phyloP scores from a whole-genome alignment of 2,113 vertebrate genomes.

The Chunga burmeisteri region DNA sequence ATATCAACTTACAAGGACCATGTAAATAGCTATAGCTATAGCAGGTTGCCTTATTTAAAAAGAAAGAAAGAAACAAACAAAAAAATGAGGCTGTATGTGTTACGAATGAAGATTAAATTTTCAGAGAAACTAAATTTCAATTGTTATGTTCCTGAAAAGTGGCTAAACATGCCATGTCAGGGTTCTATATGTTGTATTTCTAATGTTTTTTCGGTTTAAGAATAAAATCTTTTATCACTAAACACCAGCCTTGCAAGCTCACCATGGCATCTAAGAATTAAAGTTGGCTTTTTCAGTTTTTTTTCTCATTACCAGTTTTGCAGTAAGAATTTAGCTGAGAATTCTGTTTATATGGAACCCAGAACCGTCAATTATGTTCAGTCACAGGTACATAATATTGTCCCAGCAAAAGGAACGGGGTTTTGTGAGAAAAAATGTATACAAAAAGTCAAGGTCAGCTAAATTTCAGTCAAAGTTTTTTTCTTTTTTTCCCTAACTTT shows the following conservation, averaged over 20 bases:
- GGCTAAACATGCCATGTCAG: background rate
- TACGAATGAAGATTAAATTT: background rate
- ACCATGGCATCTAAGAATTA: background rate
- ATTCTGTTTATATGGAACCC: background rate
- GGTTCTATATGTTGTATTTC: background rate
- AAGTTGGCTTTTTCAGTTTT: background rate
- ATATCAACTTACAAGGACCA: background rate
- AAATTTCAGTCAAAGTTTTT: background rate
- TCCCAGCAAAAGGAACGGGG: background rate
- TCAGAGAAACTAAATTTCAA: background rate
- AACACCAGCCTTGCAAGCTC: background rate
- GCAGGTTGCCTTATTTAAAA: background rate
- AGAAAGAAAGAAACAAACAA: background rate
- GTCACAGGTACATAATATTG: background rate
- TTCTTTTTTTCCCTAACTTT: background rate
- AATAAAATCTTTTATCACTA: background rate
- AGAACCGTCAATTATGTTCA: background rate
- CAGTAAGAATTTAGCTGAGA: background rate
- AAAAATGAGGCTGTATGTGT: background rate
- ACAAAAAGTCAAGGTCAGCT: background rate
- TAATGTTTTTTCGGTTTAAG: background rate
- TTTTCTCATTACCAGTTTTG: background rate
- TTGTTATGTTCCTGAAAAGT: background rate
- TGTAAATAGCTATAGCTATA: background rate
- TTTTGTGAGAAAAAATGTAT: background rate